Evolutionary conservation across 2,797 vertebrate genomes (phyloP), one percentile per base, ranked within the genome.

Genomic region (Acanthopagrus latus): DNA sequence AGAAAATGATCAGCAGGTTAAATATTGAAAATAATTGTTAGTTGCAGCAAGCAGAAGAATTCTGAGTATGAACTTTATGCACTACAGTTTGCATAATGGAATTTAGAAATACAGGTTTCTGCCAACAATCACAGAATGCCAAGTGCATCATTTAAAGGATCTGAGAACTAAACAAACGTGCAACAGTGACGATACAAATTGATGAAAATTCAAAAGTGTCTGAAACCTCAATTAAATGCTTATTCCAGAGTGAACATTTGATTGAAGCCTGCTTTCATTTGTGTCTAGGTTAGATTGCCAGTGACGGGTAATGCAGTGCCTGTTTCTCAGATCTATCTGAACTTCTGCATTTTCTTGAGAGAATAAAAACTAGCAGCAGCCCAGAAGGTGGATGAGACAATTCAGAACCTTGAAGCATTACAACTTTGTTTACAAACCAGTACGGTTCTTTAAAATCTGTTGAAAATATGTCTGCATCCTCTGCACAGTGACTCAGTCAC

Each of bases 401-500:
- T 50, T 38, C 38, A 38, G 10, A 67, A 52, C 38, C 33, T 17
- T 20, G 13, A 54, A 41, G 21, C 10, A 7, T 12, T 18, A 33
- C 25, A 52, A 14, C 33, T 68, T 11, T 4, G 7, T 65, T 14
- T 65, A 8, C 63, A 54, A 48, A 17, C 46, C 38, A 8, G 16
- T 14, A 0, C 7, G 14, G 13, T 44, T 38, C 63, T 56, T 75
- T 33, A 47, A 76, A 65, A 51, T 29, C 62, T 60, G 46, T 14
- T 68, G 12, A 11, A 80, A 78, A 76, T 66, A 51, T 13, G 59
- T 38, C 50, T 64, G 68, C 55, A 38, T 68, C 64, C 55, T 72
- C 54, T 71, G 69, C 47, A 23, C 57, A 71, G 51, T 52, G 72
- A 71, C 74, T 81, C 76, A 48, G 62, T 81, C 79, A 82, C 85